Percentiles rank a stretch among this genome's conserved stretches.
phyloP scores from a whole-genome alignment of 2,888 invertebrate species.

The Halictus ligatus region DNA sequence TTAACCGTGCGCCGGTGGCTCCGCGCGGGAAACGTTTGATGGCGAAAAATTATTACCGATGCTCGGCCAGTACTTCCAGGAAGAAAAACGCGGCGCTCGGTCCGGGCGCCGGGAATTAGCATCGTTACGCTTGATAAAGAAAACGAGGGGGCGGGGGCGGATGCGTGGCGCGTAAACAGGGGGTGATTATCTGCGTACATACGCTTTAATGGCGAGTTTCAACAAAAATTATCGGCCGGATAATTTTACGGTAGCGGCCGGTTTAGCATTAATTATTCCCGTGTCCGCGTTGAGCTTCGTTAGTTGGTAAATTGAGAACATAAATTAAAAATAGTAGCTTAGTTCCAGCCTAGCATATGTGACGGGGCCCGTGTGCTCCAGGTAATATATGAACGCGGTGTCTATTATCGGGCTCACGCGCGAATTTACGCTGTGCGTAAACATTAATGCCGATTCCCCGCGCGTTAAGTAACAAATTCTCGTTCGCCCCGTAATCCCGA shows the following conservation, averaged over 20 bases:
- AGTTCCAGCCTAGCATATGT: conserved; percentile 71
- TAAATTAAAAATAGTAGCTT: conserved; percentile 80
- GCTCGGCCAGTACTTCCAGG: conserved; percentile 11
- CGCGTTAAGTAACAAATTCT: conserved; percentile 40
- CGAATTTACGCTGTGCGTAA: conserved; percentile 56
- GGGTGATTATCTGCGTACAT: conserved; percentile 59
- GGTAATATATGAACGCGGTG: conserved; percentile 62
- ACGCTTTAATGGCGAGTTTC: conserved; percentile 71
- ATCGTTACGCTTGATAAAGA: conserved; percentile 61
- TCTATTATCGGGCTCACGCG: conserved; percentile 68
- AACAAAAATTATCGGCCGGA: conserved; percentile 79
- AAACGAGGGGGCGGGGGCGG: conserved; percentile 38
- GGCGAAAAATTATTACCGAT: conserved; percentile 6
- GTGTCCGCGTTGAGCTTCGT: conserved; percentile 63
- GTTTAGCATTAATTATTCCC: conserved; percentile 77
- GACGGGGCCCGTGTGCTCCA: conserved; percentile 54
- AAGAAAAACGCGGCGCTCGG: conserved; percentile 44
- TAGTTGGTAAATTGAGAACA: conserved; percentile 74
- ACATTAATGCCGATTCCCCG: conserved; percentile 47
- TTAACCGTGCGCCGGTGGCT: background rate
- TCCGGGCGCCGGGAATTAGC: conserved; percentile 35
- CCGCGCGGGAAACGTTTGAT: conserved; percentile 10
- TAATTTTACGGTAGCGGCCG: conserved; percentile 76
- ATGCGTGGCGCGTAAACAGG: conserved; percentile 61
- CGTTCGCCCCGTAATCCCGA: conserved; percentile 1